Base-by-base conservation (phyloP, 2,797 vertebrate species). In the Caiman crocodilus region DNA sequence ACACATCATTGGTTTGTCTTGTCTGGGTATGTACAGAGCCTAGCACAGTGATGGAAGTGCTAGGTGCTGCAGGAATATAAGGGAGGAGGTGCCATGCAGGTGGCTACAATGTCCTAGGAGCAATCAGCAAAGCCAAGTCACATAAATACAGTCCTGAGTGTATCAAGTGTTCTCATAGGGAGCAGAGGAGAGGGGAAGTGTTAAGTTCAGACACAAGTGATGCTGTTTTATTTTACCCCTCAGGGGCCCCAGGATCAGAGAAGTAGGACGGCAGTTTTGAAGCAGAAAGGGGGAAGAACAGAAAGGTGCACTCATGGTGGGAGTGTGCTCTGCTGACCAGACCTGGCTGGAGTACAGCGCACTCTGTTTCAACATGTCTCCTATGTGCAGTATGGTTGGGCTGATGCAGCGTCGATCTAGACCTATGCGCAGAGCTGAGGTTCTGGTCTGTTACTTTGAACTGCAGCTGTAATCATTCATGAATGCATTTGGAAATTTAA, bases 401-500 rank as follows among this genome's bases (percentile, higher is more conserved):
- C 30, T 65, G 30, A 65, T 50, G 9, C 42, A 50, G 42, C 42
- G 10, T 50, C 9, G 42, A 50, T 50, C 42, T 50, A 50, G 42
- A 50, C 42, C 42, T 50, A 10, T 50, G 42, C 42, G 3, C 3
- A 50, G 42, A 6, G 14, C 16, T 25, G 4, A 73, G 21, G 20
- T 83, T 67, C n/a, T 67, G n/a, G 55, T 73, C 56, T 84, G 6
- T 1, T 28, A 74, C 15, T 56, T 28, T 84, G 21, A 87, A 85
- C 42, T 17, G 35, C 23, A 85, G 8, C 26, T 35, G 84, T 56
- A 57, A 71, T 26, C 56, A 63, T 74, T 89, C 69, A 12, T 21
- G 80, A 87, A 20, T 60, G 14, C 69, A n/a, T 82, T 67, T 67
- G 59, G 76, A 95, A 92, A 93, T 75, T 92, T 78, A 84, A 10